These are phyloP conservation scores for Poeciliopsis presidionis DNA, from an alignment of 2,797 vertebrate species.

Conservation along the genomic window DNA sequence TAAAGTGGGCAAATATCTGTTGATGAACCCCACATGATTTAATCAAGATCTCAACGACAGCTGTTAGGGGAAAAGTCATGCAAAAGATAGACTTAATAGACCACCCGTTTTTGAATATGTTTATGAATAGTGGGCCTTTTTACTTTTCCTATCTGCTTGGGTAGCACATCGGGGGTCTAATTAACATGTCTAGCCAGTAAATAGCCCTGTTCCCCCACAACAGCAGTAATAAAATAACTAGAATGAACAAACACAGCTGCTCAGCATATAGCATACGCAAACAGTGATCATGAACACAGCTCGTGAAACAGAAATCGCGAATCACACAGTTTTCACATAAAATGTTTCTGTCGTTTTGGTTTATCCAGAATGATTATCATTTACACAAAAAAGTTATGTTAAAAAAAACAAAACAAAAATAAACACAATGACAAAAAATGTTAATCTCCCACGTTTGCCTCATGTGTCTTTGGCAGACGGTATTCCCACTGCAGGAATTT, in stretches of 20 bases:
- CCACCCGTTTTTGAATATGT: slow-evolving; percentile 33
- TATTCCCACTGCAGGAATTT: slow-evolving; percentile 67
- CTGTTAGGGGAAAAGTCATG: slow-evolving; percentile 14
- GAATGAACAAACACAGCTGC: slow-evolving; percentile 54
- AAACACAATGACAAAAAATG: slow-evolving; percentile 4
- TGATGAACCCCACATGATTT: slow-evolving; percentile 3
- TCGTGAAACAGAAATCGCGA: slow-evolving; percentile 53
- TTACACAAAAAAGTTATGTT: slow-evolving; percentile 33
- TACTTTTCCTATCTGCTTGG: slow-evolving; percentile 43
- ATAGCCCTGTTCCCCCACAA: slow-evolving; percentile 60
- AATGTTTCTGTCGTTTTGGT: slow-evolving; percentile 48
- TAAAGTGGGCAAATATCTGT: slow-evolving; percentile 8
- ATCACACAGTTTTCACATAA: slow-evolving; percentile 51
- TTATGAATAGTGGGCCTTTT: slow-evolving; percentile 44
- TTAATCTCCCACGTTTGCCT: slow-evolving; percentile 13
- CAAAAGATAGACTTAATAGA: slow-evolving; percentile 20
- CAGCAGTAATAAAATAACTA: slow-evolving; percentile 47
- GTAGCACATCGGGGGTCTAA: slow-evolving; percentile 51
- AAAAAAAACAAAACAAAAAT: slow-evolving; percentile 6
- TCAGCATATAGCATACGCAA: slow-evolving; percentile 33
- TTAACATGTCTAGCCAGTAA: slow-evolving; percentile 65
- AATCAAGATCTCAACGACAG: slow-evolving; percentile 14
- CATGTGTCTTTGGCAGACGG: slow-evolving; percentile 33
- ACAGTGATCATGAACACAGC: slow-evolving; percentile 41
- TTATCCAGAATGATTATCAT: slow-evolving; percentile 44